These are phyloP conservation scores for Aelia acuminata DNA, from an alignment of 2,888 invertebrate genomes.

Conservation along the genomic window DNA sequence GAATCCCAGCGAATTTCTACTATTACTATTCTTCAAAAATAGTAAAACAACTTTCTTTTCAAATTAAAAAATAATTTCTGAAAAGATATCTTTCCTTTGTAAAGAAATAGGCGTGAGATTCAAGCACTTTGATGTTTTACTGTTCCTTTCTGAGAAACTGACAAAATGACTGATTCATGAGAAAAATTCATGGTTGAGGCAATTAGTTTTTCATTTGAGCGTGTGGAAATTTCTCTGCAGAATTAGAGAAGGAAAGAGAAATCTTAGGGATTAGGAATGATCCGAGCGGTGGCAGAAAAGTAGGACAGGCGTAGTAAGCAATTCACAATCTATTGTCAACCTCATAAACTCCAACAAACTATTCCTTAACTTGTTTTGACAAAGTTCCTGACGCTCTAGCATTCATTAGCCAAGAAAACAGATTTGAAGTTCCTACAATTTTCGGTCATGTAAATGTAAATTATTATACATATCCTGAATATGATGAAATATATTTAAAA, in stretches of 20 bases:
- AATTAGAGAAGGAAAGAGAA: conserved; percentile 23
- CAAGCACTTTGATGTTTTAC: background rate
- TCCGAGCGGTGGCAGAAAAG: conserved; percentile 6
- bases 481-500: no score
- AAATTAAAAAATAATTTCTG: background rate
- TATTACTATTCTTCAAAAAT: no score
- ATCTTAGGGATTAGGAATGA: conserved; percentile 28
- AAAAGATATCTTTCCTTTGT: background rate
- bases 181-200: conserved; percentile 46
- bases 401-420: no score
- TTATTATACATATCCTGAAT: no score
- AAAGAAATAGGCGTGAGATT: conserved; percentile 13
- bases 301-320: conserved; percentile 28
- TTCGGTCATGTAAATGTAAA: no score
- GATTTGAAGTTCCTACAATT: no score
- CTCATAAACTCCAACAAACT: background rate
- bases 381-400: no score
- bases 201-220: conserved; percentile 44
- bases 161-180: conserved; percentile 6
- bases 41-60: background rate
- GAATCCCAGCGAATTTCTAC: no score
- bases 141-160: background rate
- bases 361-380: no score
- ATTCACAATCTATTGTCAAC: conserved; percentile 6
- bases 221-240: conserved; percentile 26